A percentile compares a stretch with the other conserved stretches of the same genome.
Conservation (phyloP, 2,113 vertebrate species). For the Odocoileus virginianus region DNA sequence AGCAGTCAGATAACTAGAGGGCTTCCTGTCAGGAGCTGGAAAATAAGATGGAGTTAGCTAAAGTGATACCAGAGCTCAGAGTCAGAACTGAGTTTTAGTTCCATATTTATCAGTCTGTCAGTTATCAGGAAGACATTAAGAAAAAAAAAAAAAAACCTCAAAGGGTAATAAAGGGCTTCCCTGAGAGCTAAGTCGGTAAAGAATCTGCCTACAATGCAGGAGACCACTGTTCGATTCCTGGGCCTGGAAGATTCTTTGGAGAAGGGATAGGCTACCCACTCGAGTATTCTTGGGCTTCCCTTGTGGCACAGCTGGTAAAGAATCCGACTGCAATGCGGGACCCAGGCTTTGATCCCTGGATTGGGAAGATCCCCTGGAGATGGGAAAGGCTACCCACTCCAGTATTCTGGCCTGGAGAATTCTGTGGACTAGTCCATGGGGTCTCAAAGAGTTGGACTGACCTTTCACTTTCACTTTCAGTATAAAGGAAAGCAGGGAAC, state of each 20-base stretch:
- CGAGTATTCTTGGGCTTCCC: not conserved
- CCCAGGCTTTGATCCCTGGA: not conserved
- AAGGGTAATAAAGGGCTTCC: not conserved
- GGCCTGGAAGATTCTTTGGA: not conserved
- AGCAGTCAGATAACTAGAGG: not conserved
- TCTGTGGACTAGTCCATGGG: not conserved
- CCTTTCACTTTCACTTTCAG: not conserved
- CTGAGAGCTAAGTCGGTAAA: not conserved
- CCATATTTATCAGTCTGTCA: not conserved
- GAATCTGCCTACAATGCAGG: not conserved
- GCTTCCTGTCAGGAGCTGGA: not conserved
- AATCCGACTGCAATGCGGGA: not conserved
- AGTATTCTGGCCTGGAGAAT: not conserved
- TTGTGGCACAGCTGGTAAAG: not conserved
- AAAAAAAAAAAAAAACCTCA: not conserved
- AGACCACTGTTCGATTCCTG: not conserved
- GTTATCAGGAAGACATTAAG: not conserved
- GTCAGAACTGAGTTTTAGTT: not conserved
- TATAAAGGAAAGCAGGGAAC: not conserved
- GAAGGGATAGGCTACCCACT: not conserved
- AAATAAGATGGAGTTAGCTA: not conserved
- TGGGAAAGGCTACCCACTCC: not conserved
- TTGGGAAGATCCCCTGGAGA: not conserved
- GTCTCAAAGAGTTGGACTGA: not conserved
- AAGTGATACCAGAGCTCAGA: not conserved